Percentiles rank a stretch among this genome's conserved stretches.
phyloP scores from a whole-genome alignment of 1,140 invertebrate genomes.

The Pentalonia nigronervosa region DNA sequence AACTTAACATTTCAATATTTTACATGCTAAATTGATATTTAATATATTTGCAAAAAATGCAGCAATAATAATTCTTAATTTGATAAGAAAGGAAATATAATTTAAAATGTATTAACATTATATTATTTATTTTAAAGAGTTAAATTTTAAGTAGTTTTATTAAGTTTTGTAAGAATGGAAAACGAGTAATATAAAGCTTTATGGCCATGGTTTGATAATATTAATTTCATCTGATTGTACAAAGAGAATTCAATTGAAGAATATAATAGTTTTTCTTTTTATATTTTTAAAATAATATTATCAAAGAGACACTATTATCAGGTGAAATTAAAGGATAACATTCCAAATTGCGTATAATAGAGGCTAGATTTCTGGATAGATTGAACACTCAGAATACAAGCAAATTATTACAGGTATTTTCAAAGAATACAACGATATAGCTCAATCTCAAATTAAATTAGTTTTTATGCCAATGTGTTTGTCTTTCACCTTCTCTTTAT shows the following conservation, averaged over 20 bases:
- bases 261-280: not conserved
- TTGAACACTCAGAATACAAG: not conserved
- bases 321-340: not conserved
- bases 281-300: not conserved
- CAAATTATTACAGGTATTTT: not conserved
- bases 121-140: not conserved
- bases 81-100: too few relatives aligned
- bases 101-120: not conserved
- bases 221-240: not conserved
- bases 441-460: not conserved
- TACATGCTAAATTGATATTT: not conserved
- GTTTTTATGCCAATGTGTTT: not conserved
- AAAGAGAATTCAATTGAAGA: not conserved
- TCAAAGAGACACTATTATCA: not conserved
- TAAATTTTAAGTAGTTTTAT: not conserved
- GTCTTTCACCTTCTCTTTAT: not conserved
- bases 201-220: not conserved
- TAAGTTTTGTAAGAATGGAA: not conserved
- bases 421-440: not conserved
- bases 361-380: not conserved
- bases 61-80: too few relatives aligned
- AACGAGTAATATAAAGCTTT: not conserved
- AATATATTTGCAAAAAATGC: too few relatives aligned
- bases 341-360: too few relatives aligned
- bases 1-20: not conserved